A percentile compares a stretch with the other conserved stretches of the same genome.
These are phyloP conservation scores for Columba guinea DNA, from an alignment of 2,797 vertebrate species.

Conservation along the genomic window DNA sequence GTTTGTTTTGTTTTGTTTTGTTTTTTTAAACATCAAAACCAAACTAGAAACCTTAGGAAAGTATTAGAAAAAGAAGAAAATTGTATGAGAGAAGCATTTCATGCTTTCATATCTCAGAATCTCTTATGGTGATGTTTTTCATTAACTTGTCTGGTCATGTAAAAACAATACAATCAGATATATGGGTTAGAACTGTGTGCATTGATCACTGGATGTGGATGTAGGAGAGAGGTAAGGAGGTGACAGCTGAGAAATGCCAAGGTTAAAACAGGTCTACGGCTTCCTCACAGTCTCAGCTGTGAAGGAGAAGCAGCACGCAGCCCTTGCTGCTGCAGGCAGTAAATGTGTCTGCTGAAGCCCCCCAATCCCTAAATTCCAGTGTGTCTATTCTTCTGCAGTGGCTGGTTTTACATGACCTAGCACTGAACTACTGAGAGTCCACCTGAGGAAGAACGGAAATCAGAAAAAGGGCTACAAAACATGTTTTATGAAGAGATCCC, in stretches of 20 bases:
- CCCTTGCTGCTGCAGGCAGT: fast-evolving
- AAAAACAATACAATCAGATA: not conserved
- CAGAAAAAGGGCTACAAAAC: not conserved
- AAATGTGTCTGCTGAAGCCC: fast-evolving
- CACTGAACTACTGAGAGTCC: not conserved
- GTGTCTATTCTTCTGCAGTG: not conserved
- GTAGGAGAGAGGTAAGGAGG: fast-evolving
- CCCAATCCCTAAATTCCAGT: not conserved
- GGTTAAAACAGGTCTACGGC: not conserved
- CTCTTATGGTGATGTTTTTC: not conserved
- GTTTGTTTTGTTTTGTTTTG: too few species aligned
- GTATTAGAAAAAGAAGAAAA: not conserved
- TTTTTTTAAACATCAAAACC: not conserved
- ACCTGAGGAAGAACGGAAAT: not conserved
- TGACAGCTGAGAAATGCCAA: not conserved
- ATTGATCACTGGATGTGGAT: not conserved
- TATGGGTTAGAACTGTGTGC: fast-evolving
- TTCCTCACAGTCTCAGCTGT: not conserved
- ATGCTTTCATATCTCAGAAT: not conserved
- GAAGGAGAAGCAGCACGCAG: fast-evolving
- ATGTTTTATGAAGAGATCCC: not conserved
- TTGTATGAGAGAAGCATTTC: not conserved
- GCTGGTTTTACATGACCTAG: not conserved
- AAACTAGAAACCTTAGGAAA: not conserved
- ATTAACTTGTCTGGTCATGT: not conserved